These are phyloP conservation scores for Ibycter americanus DNA, from an alignment of 2,797 vertebrate genomes.

Conservation along the genomic window DNA sequence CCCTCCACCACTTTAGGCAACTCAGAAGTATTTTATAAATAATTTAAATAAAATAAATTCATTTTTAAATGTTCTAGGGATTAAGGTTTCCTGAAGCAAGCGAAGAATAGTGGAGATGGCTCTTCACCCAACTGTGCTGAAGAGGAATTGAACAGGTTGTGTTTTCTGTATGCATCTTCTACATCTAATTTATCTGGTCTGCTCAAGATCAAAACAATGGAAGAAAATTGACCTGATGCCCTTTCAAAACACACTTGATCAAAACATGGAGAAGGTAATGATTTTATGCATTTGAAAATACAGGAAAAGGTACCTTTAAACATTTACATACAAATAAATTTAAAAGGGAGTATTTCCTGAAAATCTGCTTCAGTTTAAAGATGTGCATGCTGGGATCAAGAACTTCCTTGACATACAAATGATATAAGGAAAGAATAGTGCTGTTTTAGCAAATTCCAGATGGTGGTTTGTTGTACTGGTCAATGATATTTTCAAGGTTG, in stretches of 20 bases:
- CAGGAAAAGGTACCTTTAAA: not conserved
- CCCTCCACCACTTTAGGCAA: not conserved
- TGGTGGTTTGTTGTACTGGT: not conserved
- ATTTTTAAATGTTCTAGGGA: not conserved
- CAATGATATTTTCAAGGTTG: not conserved
- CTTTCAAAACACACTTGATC: not conserved
- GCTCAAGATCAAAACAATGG: not conserved
- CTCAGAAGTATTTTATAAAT: not conserved
- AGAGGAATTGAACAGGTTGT: not conserved
- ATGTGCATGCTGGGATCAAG: not conserved
- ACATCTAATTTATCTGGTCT: not conserved
- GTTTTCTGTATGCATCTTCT: not conserved
- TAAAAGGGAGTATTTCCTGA: not conserved
- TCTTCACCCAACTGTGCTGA: not conserved
- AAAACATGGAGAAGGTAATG: not conserved
- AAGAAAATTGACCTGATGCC: not conserved
- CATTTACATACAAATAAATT: not conserved
- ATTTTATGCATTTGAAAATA: not conserved
- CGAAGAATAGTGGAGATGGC: not conserved
- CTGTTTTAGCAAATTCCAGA: not conserved
- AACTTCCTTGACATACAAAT: not conserved
- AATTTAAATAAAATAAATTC: not conserved
- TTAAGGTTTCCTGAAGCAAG: not conserved
- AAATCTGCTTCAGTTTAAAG: not conserved
- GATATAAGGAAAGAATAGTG: not conserved